Base-by-base conservation (phyloP, 2,113 vertebrate species). In the Takifugu flavidus region DNA sequence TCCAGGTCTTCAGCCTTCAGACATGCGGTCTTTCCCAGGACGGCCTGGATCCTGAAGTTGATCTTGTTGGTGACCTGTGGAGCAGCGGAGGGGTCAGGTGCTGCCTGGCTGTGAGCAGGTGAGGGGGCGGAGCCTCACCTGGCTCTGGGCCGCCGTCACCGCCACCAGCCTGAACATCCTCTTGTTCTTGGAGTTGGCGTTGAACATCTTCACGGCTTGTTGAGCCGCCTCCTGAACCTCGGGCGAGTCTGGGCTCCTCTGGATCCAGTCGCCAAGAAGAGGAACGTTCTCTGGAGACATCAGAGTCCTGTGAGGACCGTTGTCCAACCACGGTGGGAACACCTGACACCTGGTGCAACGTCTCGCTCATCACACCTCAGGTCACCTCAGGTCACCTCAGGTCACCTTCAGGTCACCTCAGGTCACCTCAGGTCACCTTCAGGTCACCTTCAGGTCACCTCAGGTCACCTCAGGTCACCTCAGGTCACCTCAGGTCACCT, bases 21-120 rank as follows among this genome's bases (percentile, higher is more conserved):
- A n/a, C 87, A 89, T 7, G 69, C 84, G 29, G 87, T 88, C 69
- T 84, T 88, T 51, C 62, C 52, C 60, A 89, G 28, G 6, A 86
- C 2, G 1, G 62, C 70, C 0, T 79, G 10, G 2, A 89, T 68
- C 70, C 67, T 78, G 31, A 42, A 89, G 78, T 83, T 59, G 59
- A 89, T 70, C 54, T 13, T 6, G 50, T 51, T 79, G 49, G 87
- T 89, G 56, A 81, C 78, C 87, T 89, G 20, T 26, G 13, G 4
- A 1, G 0, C 1, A 71, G 12, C 6, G 14, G 5, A 77, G 8
- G 28, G 4, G 55, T 15, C 13, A 15, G 28, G 11, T 14, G 2
- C 3, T 51, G 20, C 12, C 15, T 29, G 7, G 3, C 52, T 29
- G 13, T 10, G 51, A 14, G 11, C 3, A 25, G 10, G 7, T 25